Base-by-base conservation (phyloP, 2,113 vertebrate genomes). In the Myrmophylax atrothorax region DNA sequence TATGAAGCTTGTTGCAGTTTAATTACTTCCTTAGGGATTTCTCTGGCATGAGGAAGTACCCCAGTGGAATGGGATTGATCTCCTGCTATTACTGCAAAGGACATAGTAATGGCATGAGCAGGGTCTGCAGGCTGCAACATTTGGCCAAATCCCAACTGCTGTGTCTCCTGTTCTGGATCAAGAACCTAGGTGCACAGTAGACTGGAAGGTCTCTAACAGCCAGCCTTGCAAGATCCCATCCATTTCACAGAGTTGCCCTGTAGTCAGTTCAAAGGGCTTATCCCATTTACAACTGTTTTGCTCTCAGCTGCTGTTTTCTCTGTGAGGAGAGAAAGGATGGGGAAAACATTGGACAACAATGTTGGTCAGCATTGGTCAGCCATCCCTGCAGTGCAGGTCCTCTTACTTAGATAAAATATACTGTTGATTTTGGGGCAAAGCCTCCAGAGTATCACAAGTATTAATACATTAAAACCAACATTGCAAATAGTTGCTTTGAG, bases 1-100 rank as follows among this genome's bases (percentile, higher is more conserved):
- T 84, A 14, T 47, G 47, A 92, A 93, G 42, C 9, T 77, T 64
- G 12, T 31, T 86, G 42, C 18, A 63, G 33, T 70, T 96, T 95
- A 93, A 95, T 93, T 83, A 68, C 91, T 93, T 96, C 85, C 76
- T 86, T 18, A 31, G 88, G 60, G 92, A 89, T 64, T 90, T 81
- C 47, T 93, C 44, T 81, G 72, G 76, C 53, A 46, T 92, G 40
- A 58, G 38, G n/a, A 86, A 92, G 40, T 78, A 31, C 64, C 38
- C 17, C 46, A 1, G 19, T 56, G 52, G 56, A 88, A 90, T 28
- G 20, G 24, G 55, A 53, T 55, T 72, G 83, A 88, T 84, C 60
- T 83, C 16, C 59, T 93, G 75, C 44, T 63, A 8, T 67, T 84
- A 33, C 63, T 78, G 68, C 60, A 42, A 37, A 69, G 47, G 52